Evolutionary conservation across 1,140 invertebrate species (phyloP).

Genomic region (Melipona quadrifasciata): DNA sequence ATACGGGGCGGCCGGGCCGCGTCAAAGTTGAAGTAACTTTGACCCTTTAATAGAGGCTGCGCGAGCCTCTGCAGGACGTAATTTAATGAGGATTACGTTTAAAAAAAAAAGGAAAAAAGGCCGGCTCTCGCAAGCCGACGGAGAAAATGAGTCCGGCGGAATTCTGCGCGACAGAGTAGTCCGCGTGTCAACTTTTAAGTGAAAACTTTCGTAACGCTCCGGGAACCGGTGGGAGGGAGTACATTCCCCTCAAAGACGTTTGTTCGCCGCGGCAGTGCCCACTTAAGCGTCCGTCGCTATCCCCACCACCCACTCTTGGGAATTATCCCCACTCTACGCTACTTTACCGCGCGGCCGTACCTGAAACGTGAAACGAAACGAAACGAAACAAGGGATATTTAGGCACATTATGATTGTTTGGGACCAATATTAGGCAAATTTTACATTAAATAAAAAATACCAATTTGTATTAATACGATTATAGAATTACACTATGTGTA

Average conservation of each 20-base stretch:
- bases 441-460: too few species aligned
- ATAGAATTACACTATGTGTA: too few species aligned
- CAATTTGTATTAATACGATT: too few species aligned
- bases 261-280: too few species aligned
- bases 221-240: neutral
- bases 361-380: too few species aligned
- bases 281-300: too few species aligned
- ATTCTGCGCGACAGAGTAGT: slow-evolving; percentile 1
- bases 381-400: too few species aligned
- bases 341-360: too few species aligned
- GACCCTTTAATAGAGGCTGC: slow-evolving; percentile 39
- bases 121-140: neutral
- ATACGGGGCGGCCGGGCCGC: slow-evolving; percentile 2
- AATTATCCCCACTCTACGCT: too few species aligned
- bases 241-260: slow-evolving; percentile 3
- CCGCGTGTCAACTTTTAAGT: neutral
- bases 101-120: slow-evolving; percentile 12
- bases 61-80: slow-evolving; percentile 38
- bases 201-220: slow-evolving; percentile 16
- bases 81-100: slow-evolving; percentile 56
- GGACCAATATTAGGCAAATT: too few species aligned
- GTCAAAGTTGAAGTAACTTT: slow-evolving; percentile 48
- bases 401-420: too few species aligned
- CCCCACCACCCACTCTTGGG: too few species aligned
- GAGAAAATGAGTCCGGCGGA: neutral